These are phyloP conservation scores for Hyaena hyaena DNA, from an alignment of 2,113 vertebrate species.

Conservation along the genomic window DNA sequence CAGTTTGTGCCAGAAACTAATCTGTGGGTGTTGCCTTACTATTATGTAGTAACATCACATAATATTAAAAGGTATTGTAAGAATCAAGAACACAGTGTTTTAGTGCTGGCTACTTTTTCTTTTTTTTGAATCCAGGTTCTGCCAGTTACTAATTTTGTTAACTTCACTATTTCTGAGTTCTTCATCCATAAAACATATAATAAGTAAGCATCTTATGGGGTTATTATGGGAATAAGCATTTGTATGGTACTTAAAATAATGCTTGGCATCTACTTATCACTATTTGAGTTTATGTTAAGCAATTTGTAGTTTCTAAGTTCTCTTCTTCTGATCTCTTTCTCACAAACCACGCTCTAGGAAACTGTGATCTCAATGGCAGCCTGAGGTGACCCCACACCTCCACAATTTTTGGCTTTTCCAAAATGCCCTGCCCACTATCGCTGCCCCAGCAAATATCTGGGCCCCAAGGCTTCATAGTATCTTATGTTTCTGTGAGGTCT, in stretches of 20 bases:
- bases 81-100: not conserved
- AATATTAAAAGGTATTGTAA: not conserved
- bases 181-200: not conserved
- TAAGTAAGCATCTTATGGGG: not conserved
- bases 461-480: constrained; percentile 61
- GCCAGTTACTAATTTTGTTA: not conserved
- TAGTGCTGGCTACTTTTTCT: not conserved
- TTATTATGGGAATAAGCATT: not conserved
- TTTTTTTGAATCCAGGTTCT: not conserved
- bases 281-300: not conserved
- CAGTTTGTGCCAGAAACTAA: not conserved
- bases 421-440: not conserved
- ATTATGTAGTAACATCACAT: not conserved
- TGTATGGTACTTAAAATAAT: not conserved
- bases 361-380: not conserved
- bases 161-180: not conserved
- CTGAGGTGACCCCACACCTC: not conserved
- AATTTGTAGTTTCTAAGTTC: not conserved
- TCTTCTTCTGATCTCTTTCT: not conserved
- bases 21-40: not conserved
- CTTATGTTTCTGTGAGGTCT: constrained; percentile 33
- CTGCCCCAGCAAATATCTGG: constrained; percentile 47
- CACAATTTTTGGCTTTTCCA: not conserved
- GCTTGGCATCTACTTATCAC: not conserved
- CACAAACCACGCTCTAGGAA: not conserved